Base-by-base conservation (phyloP, 2,888 invertebrate genomes). In the Taphrorychus bicolor region DNA sequence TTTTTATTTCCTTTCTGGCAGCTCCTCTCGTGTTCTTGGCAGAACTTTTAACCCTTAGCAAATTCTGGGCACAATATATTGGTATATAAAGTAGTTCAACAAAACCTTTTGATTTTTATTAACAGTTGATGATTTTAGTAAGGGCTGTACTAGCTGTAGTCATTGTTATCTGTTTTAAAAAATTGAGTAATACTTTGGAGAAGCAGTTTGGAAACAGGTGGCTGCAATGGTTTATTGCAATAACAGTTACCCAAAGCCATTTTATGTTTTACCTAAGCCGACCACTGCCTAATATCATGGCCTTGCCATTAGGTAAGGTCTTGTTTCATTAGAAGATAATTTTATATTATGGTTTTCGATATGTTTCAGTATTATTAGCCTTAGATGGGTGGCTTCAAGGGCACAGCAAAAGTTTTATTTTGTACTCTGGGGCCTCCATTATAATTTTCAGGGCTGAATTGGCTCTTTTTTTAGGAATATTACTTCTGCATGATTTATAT, bases 221-320 rank as follows among this genome's bases (percentile, higher is more conserved):
- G 78, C 86, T 91, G 5, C 87, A 89, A 79, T 95, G 95, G 95
- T 92, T 91, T 77, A 87, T 92, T 18, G 82, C 90, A 3, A 88
- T 98, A 64, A 95, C 94, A 1, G 87, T 92, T 17, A 91, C 96
- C 0, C 99, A 99, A 82, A 99, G 98, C 82, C 99, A 99, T 83
- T 96, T 98, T 79, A 91, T 98, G 88, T 99, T 96, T 82, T 99
- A 99, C 81, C 88, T 95, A 83, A 94, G 95, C 76, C 88, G 99
- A 68, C 91, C 97, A 9, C 85, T 99, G 76, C 98, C 99, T 61
- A 99, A 99, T 82, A 93, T 93, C 24, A 93, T 98, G 87, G 97
- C 93, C 41, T 82, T 98, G 77, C 93, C 94, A 59, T 83, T 97
- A 79, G 97, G 98, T 97, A 87, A 85, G 23, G 11, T 45, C n/a